A percentile compares a stretch with the other conserved stretches of the same genome.
These are phyloP conservation scores for Xiphophorus maculatus DNA, from an alignment of 2,113 vertebrate species.

Conservation along the genomic window DNA sequence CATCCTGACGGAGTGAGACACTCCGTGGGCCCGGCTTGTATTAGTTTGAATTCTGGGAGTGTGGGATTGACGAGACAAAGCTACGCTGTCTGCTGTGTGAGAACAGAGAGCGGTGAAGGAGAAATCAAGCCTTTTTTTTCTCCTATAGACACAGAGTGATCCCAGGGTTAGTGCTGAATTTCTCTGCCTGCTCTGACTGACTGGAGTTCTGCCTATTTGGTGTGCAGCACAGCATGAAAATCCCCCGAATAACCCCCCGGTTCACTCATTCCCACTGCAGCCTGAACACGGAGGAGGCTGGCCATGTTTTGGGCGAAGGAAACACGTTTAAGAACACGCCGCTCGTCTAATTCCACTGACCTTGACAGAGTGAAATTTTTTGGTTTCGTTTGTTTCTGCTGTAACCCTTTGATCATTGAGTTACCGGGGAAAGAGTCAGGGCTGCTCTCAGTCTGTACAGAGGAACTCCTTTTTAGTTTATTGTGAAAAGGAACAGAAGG, in stretches of 20 bases:
- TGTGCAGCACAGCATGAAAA: constrained; percentile 72
- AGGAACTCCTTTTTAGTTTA: constrained; percentile 23
- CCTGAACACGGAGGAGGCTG: constrained; percentile 33
- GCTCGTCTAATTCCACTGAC: constrained; percentile 55
- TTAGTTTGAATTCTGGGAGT: constrained; percentile 65
- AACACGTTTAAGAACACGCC: constrained; percentile 37
- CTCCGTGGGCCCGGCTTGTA: constrained; percentile 42
- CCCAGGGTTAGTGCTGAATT: constrained; percentile 60
- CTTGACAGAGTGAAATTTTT: constrained; percentile 43
- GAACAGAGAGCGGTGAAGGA: constrained; percentile 50
- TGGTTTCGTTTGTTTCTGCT: constrained; percentile 42
- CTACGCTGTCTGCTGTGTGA: constrained; percentile 55
- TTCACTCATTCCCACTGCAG: constrained; percentile 63
- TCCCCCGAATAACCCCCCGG: constrained; percentile 54
- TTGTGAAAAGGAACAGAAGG: constrained; percentile 45
- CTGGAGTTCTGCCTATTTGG: constrained; percentile 69
- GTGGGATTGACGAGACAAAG: constrained; percentile 62
- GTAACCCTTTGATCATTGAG: constrained; percentile 52
- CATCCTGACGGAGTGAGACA: constrained; percentile 60
- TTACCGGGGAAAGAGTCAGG: constrained; percentile 26
- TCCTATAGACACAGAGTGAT: constrained; percentile 59
- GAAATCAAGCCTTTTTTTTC: constrained; percentile 38
- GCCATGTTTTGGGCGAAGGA: constrained; percentile 37
- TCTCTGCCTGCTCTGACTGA: constrained; percentile 62
- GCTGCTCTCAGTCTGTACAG: constrained; percentile 8